Evolutionary conservation across 2,888 invertebrate genomes (phyloP).

Genomic region (Ganaspis brasiliensis): DNA sequence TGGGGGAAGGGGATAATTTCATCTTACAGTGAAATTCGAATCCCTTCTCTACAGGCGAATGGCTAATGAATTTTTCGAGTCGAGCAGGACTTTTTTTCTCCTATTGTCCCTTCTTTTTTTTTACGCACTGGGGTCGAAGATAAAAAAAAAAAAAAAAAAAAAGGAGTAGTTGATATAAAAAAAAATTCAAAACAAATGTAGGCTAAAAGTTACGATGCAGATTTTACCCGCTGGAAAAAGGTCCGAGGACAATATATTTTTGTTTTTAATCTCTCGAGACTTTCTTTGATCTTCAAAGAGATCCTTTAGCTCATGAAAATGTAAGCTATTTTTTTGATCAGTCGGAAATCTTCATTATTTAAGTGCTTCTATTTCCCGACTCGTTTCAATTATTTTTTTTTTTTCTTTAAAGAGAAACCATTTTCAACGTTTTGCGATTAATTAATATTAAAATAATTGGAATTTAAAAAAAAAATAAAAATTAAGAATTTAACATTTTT

Average conservation of each 20-base stretch:
- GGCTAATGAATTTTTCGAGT: constrained; percentile 57
- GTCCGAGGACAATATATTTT: constrained; percentile 38
- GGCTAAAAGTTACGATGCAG: constrained; percentile 37
- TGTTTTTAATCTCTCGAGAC: constrained; percentile 33
- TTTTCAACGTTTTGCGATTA: too few species aligned
- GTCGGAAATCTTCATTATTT: constrained; percentile 3
- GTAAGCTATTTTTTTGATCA: not conserved
- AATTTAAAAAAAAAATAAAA: not conserved
- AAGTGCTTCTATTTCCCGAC: not conserved
- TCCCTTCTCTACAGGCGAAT: constrained; percentile 48
- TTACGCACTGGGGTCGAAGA: constrained; percentile 34
- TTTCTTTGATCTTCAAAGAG: constrained; percentile 45
- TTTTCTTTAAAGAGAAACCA: too few species aligned
- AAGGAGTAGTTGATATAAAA: not conserved
- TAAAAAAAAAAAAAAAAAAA: constrained; percentile 34
- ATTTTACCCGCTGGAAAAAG: constrained; percentile 27
- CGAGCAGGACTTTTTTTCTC: constrained; percentile 3
- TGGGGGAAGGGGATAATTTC: constrained; percentile 49
- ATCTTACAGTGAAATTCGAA: constrained; percentile 48
- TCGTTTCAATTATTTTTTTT: too few species aligned
- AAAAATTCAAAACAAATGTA: constrained; percentile 2
- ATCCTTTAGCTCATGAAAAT: constrained; percentile 27
- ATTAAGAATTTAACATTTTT: too few species aligned
- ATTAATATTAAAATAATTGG: not conserved
- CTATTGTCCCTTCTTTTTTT: not conserved